Percentiles rank a stretch among this genome's conserved stretches.
These are phyloP conservation scores for Aphelocoma coerulescens DNA, from an alignment of 2,113 vertebrate genomes.

Conservation along the genomic window DNA sequence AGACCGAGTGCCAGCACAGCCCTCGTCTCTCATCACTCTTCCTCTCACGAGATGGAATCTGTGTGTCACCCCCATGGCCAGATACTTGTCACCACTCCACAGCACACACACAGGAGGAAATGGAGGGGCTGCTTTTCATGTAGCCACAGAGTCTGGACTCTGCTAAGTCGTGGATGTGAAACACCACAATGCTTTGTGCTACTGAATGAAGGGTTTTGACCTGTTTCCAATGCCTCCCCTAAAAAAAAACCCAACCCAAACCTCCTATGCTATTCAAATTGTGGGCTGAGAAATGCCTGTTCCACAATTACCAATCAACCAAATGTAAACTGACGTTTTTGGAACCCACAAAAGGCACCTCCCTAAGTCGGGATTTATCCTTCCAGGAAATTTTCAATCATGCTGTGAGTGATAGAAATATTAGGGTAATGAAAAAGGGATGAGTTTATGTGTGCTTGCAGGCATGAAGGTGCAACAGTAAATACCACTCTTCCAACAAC, in stretches of 20 bases:
- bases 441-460: neutral
- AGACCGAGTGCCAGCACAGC: neutral
- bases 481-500: neutral
- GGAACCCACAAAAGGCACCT: constrained; percentile 11
- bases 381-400: constrained; percentile 58
- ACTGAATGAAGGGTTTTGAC: neutral
- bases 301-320: constrained; percentile 16
- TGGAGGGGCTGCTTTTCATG: neutral
- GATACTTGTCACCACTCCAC: neutral
- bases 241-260: neutral
- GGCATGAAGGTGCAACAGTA: neutral
- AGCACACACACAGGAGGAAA: neutral
- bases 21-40: neutral
- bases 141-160: constrained; percentile 6
- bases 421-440: neutral
- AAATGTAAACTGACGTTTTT: constrained; percentile 19
- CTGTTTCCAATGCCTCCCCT: neutral
- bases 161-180: neutral
- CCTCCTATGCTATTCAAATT: neutral
- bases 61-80: neutral
- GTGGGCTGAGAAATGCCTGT: constrained; percentile 10
- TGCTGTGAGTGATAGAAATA: neutral
- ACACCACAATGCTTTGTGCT: neutral
- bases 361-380: neutral
- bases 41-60: neutral